A percentile compares a stretch with the other conserved stretches of the same genome.
Conservation (phyloP, 1,140 invertebrate genomes). For the Conus ventricosus region DNA sequence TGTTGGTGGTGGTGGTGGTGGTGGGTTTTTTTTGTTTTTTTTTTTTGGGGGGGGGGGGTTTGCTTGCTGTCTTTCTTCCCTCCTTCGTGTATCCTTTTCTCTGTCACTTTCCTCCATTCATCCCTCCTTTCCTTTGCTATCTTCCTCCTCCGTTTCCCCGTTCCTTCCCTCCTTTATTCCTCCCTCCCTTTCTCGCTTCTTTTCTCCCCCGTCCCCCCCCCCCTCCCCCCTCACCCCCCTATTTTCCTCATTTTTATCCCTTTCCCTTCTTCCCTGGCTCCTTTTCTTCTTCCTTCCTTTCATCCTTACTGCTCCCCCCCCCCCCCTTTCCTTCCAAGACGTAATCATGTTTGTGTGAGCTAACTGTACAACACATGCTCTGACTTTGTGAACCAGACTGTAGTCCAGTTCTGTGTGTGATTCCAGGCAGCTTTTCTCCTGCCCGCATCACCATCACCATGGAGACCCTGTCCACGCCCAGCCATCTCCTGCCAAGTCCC, state of each 20-base stretch:
- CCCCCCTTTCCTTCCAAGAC: too few species aligned
- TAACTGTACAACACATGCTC: too few species aligned
- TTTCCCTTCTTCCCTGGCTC: constrained; percentile 6
- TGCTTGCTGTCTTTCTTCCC: too few species aligned
- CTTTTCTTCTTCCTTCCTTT: background rate
- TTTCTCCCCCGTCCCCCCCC: background rate
- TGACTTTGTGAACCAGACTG: too few species aligned
- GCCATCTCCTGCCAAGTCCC: constrained; percentile 22
- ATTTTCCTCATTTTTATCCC: background rate
- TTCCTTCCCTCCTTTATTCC: background rate
- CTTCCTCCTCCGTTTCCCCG: background rate
- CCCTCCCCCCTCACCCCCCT: background rate
- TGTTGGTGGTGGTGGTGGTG: too few species aligned
- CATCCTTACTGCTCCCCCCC: too few species aligned
- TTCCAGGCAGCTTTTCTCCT: constrained; percentile 34
- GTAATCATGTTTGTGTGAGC: too few species aligned
- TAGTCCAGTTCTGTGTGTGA: background rate
- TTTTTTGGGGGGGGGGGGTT: too few species aligned
- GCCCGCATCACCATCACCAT: constrained; percentile 39
- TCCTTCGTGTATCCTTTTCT: too few species aligned
- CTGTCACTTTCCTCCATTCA: too few species aligned
- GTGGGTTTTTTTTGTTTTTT: too few species aligned
- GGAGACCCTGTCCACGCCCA: constrained; percentile 34
- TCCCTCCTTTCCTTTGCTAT: background rate
- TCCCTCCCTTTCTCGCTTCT: background rate